Conservation (phyloP, 2,113 vertebrate genomes). For the Scartelaos histophorus region DNA sequence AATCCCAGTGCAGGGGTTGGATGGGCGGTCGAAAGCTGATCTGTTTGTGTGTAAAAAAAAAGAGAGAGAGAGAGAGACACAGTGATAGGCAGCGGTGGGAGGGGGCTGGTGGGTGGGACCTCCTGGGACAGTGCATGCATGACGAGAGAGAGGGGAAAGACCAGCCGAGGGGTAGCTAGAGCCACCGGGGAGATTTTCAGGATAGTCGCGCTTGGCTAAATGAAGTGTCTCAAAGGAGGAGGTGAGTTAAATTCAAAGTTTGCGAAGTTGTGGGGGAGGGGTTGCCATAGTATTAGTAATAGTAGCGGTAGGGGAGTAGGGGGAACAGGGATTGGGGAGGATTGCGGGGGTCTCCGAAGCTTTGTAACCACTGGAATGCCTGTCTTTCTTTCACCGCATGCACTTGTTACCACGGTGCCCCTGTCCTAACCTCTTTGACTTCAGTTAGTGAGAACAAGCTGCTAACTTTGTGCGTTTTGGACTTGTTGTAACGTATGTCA, state of each 20-base stretch:
- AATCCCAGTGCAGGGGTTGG: constrained; percentile 52
- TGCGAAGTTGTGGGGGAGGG: constrained; percentile 59
- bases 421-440: constrained; percentile 30
- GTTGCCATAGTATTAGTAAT: constrained; percentile 34
- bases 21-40: constrained; percentile 73
- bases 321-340: constrained; percentile 31
- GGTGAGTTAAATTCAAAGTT: constrained; percentile 55
- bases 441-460: constrained; percentile 32
- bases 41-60: constrained; percentile 57
- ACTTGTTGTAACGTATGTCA: constrained; percentile 38
- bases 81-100: constrained; percentile 41
- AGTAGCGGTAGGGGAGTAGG: constrained; percentile 44
- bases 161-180: not conserved
- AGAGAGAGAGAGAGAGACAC: constrained; percentile 30
- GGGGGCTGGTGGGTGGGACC: not conserved
- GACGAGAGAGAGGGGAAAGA: constrained; percentile 4
- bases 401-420: constrained; percentile 58
- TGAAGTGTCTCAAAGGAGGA: constrained; percentile 68
- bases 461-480: constrained; percentile 23
- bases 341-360: constrained; percentile 44
- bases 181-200: not conserved
- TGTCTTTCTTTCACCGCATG: constrained; percentile 55
- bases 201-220: constrained; percentile 29
- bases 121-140: constrained; percentile 17
- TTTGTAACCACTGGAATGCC: constrained; percentile 71